These are phyloP conservation scores for Noctuana brunneofusca DNA, from an alignment of 2,888 invertebrate genomes.

Conservation along the genomic window DNA sequence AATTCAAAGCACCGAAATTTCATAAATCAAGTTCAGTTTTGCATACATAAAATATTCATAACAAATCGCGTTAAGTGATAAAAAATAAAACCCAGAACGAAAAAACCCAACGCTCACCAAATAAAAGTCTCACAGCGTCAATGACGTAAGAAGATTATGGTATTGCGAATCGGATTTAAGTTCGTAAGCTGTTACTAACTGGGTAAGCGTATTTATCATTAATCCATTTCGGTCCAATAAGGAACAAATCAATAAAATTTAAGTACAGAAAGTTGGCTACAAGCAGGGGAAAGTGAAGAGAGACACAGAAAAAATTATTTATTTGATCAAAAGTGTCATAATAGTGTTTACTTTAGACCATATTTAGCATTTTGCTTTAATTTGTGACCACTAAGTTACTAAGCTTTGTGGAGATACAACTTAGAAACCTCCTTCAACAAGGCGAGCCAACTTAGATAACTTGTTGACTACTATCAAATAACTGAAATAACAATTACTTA, in stretches of 20 bases:
- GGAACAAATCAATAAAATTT: conserved; percentile 1
- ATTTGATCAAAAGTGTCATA: neutral
- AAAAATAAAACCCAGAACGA: conserved; percentile 9
- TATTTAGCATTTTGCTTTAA: too few species aligned
- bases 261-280: neutral
- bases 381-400: too few species aligned
- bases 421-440: too few species aligned
- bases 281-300: neutral
- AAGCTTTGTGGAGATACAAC: too few species aligned
- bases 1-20: neutral
- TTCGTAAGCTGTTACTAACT: conserved; percentile 27
- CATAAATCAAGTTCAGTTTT: conserved; percentile 1
- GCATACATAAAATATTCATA: neutral
- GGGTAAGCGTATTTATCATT: conserved; percentile 14
- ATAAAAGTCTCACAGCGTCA: conserved; percentile 17
- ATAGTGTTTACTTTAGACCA: too few species aligned
- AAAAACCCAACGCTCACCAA: conserved; percentile 24
- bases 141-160: conserved; percentile 27
- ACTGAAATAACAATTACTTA: too few species aligned
- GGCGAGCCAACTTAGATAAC: too few species aligned
- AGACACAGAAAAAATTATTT: neutral
- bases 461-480: too few species aligned
- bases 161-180: conserved; percentile 26
- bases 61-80: conserved; percentile 7
- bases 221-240: conserved; percentile 20